Percentiles rank a stretch among this genome's conserved stretches.
Conservation (phyloP, 2,113 vertebrate species). For the Brevimyrus niger region DNA sequence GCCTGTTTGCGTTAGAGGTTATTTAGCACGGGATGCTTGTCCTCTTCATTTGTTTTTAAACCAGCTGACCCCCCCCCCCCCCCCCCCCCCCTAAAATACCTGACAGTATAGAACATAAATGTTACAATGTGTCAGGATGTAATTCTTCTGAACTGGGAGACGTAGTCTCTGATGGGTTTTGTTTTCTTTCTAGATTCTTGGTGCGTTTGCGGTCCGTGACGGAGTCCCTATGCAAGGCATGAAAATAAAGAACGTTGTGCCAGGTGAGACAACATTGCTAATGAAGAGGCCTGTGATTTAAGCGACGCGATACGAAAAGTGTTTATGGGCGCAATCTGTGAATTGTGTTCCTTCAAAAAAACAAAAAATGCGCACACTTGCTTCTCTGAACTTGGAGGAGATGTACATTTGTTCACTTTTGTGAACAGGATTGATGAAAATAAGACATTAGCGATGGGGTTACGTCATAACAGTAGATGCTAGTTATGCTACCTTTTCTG, state of each 20-base stretch:
- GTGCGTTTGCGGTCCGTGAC: conserved; percentile 59
- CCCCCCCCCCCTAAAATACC: too few species aligned
- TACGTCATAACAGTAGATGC: not conserved
- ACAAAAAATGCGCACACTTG: not conserved
- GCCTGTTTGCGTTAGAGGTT: too few species aligned
- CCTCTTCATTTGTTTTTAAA: too few species aligned
- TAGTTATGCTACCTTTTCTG: not conserved
- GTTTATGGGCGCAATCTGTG: conserved; percentile 27
- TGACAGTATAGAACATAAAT: not conserved
- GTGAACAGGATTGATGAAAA: not conserved
- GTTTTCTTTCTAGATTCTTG: conserved; percentile 53
- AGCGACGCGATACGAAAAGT: not conserved
- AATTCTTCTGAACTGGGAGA: not conserved
- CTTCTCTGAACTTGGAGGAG: not conserved
- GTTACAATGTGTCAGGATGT: not conserved
- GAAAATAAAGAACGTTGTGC: conserved; percentile 65
- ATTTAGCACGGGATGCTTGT: too few species aligned
- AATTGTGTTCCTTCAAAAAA: not conserved
- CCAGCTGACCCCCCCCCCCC: too few species aligned
- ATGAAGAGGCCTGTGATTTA: not conserved
- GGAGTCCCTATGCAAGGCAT: conserved; percentile 64
- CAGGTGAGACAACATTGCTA: conserved; percentile 53
- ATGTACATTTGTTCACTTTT: not conserved
- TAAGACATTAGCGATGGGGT: not conserved
- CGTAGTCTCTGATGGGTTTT: not conserved